Evolutionary conservation across 2,888 invertebrate species (phyloP).

Genomic region (Enchytraeus crypticus): DNA sequence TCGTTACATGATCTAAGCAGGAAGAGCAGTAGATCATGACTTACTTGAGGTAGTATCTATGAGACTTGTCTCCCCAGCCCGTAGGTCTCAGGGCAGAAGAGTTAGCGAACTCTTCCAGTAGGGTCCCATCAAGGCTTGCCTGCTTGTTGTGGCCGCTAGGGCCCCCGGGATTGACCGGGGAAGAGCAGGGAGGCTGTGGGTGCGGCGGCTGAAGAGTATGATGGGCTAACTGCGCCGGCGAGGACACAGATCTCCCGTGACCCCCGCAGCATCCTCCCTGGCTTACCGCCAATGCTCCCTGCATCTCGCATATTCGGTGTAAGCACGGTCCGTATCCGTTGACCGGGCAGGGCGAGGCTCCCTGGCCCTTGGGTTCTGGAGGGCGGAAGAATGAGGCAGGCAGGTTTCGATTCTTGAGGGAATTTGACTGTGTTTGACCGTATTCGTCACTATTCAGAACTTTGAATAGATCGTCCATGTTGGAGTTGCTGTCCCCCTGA

Average conservation of each 20-base stretch:
- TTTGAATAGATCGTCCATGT: background rate
- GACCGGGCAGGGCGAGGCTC: background rate
- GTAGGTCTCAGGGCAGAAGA: too few species aligned
- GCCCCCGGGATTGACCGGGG: too few species aligned
- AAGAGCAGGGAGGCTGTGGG: background rate
- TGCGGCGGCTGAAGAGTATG: background rate
- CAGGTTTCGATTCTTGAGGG: background rate
- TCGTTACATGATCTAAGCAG: too few species aligned
- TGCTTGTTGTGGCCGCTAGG: background rate
- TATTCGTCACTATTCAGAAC: background rate
- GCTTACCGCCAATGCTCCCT: background rate
- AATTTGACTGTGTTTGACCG: too few species aligned
- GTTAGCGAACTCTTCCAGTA: background rate
- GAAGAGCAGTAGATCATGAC: too few species aligned
- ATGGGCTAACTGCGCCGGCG: background rate
- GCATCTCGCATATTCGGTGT: background rate
- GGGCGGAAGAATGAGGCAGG: background rate
- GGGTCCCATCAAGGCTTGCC: background rate
- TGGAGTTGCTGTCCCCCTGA: background rate
- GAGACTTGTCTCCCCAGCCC: too few species aligned
- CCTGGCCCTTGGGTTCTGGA: background rate
- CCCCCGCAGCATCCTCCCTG: background rate
- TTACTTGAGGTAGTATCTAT: too few species aligned
- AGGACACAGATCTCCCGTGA: background rate
- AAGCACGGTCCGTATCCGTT: background rate